Conservation (phyloP, 1,140 invertebrate genomes). For the Drosophila sechellia region DNA sequence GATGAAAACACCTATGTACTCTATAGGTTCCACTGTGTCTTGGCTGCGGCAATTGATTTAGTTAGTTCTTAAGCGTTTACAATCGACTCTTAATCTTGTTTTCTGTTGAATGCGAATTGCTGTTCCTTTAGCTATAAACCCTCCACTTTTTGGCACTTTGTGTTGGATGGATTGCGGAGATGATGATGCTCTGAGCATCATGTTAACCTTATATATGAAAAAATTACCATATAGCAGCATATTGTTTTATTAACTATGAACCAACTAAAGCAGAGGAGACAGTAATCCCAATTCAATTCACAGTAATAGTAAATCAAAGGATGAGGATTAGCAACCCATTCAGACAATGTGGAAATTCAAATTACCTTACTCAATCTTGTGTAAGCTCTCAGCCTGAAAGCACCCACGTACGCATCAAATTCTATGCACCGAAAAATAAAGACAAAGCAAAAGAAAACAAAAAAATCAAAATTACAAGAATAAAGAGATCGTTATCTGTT, state of each 20-base stretch:
- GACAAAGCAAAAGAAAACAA: no score
- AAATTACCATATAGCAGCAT: constrained; percentile 53
- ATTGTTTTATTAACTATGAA: constrained; percentile 60
- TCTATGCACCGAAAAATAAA: no score
- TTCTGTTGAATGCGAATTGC: constrained; percentile 65
- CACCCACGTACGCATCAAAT: no score
- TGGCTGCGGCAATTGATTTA: constrained; percentile 68
- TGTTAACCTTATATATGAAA: constrained; percentile 58
- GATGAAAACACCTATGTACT: constrained; percentile 59
- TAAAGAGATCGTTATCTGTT: no score
- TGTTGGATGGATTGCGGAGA: constrained; percentile 38
- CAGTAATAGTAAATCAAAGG: constrained; percentile 41
- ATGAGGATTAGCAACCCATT: constrained; percentile 59
- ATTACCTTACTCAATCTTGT: constrained; percentile 58
- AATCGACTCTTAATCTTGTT: constrained; percentile 64
- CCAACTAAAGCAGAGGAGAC: constrained; percentile 26
- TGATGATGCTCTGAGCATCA: constrained; percentile 69
- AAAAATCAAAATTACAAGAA: no score
- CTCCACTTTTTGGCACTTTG: constrained; percentile 79
- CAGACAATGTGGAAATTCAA: constrained; percentile 57
- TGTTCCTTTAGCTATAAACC: constrained; percentile 79
- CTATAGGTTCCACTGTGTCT: constrained; percentile 64
- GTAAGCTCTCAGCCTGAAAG: no score
- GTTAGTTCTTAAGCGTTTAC: constrained; percentile 76
- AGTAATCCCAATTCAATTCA: constrained; percentile 31